Evolutionary conservation across 2,113 vertebrate species (phyloP).

Genomic region (Martes martes): DNA sequence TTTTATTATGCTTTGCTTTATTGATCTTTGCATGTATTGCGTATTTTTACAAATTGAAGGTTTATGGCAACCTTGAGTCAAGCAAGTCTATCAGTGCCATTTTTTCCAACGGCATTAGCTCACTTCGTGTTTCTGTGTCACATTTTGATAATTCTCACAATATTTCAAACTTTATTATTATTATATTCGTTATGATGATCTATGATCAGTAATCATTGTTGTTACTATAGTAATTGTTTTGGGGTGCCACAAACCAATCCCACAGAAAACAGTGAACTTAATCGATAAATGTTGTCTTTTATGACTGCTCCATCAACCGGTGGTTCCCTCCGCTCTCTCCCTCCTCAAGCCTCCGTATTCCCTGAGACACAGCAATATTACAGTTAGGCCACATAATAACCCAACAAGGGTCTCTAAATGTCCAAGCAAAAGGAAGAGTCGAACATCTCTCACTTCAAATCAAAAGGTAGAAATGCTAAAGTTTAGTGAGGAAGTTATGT

Average conservation of each 20-base stretch:
- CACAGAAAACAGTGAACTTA: not conserved
- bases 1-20: not conserved
- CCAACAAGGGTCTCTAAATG: not conserved
- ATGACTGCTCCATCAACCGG: not conserved
- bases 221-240: not conserved
- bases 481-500: not conserved
- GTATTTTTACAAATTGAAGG: not conserved
- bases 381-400: not conserved
- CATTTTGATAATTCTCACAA: not conserved
- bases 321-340: not conserved
- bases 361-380: not conserved
- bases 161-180: not conserved
- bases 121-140: not conserved
- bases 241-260: not conserved
- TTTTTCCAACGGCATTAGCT: not conserved
- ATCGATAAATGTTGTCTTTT: not conserved
- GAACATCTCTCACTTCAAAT: not conserved
- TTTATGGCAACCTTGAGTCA: not conserved
- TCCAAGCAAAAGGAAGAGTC: not conserved
- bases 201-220: not conserved
- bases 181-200: not conserved
- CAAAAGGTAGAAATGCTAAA: not conserved
- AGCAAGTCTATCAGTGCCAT: not conserved
- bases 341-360: not conserved
- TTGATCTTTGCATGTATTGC: not conserved